Evolutionary conservation across 2,888 invertebrate species (phyloP), one percentile per base, ranked within the genome.

Genomic region (Agrilus cyanescens): DNA sequence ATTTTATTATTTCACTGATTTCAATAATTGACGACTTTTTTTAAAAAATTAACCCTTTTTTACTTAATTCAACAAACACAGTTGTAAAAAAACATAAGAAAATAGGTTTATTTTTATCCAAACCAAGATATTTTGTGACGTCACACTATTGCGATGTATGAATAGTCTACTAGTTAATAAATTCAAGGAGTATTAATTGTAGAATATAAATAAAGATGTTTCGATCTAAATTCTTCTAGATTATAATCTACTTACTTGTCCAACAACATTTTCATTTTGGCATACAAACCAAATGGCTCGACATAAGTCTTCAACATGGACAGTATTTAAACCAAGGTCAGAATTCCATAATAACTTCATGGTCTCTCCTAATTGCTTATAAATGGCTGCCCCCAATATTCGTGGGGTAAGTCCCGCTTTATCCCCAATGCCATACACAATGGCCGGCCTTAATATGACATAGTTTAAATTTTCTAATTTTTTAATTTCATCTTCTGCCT

Each of bases 271-370:
- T 16, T 60, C 60, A 42, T 60, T 54, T 36, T 53, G 54, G 48
- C 59, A 56, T 15, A 91, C 69, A 50, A 79, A 75, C 84, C 87
- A 87, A 47, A 85, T 74, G 1, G 89, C 91, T 41, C 80, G 73
- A 59, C 82, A 85, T n/a, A 89, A 74, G 67, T 94, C 94, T 14
- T 69, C 63, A 1, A 90, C 87, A 63, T 93, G 89, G 16, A 93
- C 80, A 0, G 93, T 94, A 67, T 91, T 88, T 70, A 89, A 76
- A 59, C 79, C 80, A 50, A 93, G 72, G 46, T 85, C 80, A 10
- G 82, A 80, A 32, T 84, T 86, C 91, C 93, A 94, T 15, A 93
- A 70, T 30, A 94, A 72, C 66, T 90, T 89, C 90, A 94, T 90
- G 50, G 86, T 85, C 67, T 93, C 89, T 31, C 81, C 79, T 25